phyloP scores from a whole-genome alignment of 2,113 vertebrate species.

The Podilymbus podiceps region DNA sequence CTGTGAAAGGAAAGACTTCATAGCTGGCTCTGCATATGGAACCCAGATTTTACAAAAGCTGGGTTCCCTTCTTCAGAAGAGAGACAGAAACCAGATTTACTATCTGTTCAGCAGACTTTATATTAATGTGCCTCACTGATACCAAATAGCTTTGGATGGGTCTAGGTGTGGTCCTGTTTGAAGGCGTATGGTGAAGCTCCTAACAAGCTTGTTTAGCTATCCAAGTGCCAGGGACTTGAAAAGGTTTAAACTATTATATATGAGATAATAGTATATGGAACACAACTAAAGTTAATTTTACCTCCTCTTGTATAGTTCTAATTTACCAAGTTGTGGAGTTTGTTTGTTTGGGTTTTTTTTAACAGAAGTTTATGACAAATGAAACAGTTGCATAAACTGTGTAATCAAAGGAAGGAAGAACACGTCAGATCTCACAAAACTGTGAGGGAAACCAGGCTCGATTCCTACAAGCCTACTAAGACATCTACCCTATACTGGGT shows the following conservation, averaged over 20 bases:
- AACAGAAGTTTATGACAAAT: not conserved
- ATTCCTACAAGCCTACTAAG: not conserved
- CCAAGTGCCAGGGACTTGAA: not conserved
- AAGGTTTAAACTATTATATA: not conserved
- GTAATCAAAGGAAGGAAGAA: not conserved
- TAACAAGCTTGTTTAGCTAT: not conserved
- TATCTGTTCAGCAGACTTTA: constrained; percentile 54
- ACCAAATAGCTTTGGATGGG: not conserved
- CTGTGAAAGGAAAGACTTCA: constrained; percentile 66
- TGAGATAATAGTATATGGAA: not conserved
- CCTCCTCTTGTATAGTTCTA: not conserved
- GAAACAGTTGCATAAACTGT: not conserved
- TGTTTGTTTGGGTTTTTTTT: not conserved
- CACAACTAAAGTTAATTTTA: not conserved
- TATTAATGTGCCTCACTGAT: constrained; percentile 1
- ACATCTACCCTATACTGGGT: not conserved
- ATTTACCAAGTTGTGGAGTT: not conserved
- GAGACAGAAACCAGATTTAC: constrained; percentile 50
- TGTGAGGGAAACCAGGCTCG: not conserved
- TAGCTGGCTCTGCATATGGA: constrained; percentile 64
- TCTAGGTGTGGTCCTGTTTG: constrained; percentile 2
- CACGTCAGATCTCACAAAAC: not conserved
- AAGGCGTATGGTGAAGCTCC: not conserved
- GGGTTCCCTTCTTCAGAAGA: constrained; percentile 37
- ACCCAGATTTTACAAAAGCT: constrained; percentile 61